Evolutionary conservation across 2,113 vertebrate species (phyloP).

Genomic region (Actinemys pallida): DNA sequence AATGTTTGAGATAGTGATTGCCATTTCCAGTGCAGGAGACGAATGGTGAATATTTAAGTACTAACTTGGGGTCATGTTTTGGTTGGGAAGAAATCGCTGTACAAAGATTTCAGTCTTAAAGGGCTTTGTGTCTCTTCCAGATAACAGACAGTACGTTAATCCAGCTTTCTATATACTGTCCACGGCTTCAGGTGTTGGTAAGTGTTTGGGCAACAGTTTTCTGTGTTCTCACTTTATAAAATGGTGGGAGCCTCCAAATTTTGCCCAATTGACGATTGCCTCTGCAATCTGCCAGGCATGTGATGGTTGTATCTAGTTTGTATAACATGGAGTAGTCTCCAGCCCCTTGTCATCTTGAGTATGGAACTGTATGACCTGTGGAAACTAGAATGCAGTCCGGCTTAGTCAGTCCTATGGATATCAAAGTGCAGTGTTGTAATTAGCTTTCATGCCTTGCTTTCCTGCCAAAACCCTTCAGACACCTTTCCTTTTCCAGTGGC

Average conservation of each 20-base stretch:
- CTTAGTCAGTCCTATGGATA: background rate
- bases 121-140: conserved; percentile 68
- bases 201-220: conserved; percentile 60
- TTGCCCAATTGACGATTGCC: background rate
- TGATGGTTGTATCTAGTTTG: rapidly evolving
- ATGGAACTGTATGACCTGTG: background rate
- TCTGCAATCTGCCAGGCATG: background rate
- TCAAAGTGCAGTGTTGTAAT: background rate
- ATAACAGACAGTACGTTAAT: conserved; percentile 97
- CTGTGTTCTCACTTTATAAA: background rate
- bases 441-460: background rate
- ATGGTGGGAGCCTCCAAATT: background rate
- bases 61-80: background rate
- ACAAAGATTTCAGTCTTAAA: rapidly evolving
- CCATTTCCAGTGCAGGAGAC: background rate
- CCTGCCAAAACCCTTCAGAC: background rate
- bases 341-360: background rate
- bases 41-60: background rate
- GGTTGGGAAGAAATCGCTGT: rapidly evolving
- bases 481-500: background rate
- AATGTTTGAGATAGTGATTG: background rate
- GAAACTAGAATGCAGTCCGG: background rate
- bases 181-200: conserved; percentile 96
- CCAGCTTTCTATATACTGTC: conserved; percentile 98
- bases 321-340: background rate